These are phyloP conservation scores for Cladorhizidae sp. DNA, from an alignment of 37 sponge, comb jelly and placozoan species.

Conservation along the genomic window DNA sequence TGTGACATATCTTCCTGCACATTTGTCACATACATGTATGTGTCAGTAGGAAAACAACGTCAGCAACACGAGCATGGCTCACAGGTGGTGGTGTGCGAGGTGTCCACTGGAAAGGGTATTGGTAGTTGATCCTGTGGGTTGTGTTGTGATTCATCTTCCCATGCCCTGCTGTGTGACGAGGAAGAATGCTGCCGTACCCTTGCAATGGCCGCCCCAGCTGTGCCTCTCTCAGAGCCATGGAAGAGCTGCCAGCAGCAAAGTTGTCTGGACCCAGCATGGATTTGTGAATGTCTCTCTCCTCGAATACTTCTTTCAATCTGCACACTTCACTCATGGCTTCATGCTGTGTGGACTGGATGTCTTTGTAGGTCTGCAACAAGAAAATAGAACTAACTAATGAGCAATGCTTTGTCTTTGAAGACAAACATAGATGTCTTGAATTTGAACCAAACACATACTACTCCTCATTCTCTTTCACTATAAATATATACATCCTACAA, in stretches of 20 bases:
- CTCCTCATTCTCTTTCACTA: too few relatives aligned
- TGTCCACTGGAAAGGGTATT: conserved; percentile 68
- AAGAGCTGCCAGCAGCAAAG: background rate
- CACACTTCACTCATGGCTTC: conserved; percentile 65
- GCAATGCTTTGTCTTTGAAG: too few relatives aligned
- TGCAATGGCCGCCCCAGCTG: conserved; percentile 9
- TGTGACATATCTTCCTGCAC: conserved; percentile 28
- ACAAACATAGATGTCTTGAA: too few relatives aligned
- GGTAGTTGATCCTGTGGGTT: conserved; percentile 67
- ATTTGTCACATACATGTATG: too few relatives aligned
- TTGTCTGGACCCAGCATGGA: conserved; percentile 50
- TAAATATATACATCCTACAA: too few relatives aligned
- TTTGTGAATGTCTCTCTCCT: conserved; percentile 53
- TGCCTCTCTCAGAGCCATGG: too few relatives aligned
- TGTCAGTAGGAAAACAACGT: too few relatives aligned
- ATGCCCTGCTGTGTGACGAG: conserved; percentile 62
- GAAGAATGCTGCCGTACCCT: conserved; percentile 70
- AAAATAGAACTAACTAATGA: background rate
- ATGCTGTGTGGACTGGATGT: conserved; percentile 27
- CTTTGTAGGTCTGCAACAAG: background rate
- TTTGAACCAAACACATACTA: too few relatives aligned
- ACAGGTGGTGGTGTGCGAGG: conserved; percentile 35
- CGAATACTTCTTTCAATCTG: conserved; percentile 65
- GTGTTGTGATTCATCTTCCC: conserved; percentile 61
- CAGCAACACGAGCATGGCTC: background rate